Conservation (phyloP, 1,140 invertebrate genomes). For the Caerostris darwini region DNA sequence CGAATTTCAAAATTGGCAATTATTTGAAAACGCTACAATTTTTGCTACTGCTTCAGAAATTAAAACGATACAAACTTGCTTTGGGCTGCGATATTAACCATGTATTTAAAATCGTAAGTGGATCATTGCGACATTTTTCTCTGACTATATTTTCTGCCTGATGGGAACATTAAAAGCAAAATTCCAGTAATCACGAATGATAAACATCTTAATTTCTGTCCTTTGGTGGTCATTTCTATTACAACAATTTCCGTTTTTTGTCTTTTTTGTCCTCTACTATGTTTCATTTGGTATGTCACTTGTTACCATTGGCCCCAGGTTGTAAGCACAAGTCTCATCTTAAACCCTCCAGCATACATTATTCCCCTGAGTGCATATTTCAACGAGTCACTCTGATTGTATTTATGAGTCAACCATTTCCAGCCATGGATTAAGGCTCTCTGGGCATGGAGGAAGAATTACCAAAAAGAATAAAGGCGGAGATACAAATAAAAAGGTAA, state of each 20-base stretch:
- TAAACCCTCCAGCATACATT: conserved; percentile 28
- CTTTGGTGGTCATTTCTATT: not conserved
- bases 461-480: not conserved
- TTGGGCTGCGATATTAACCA: too few species aligned
- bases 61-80: too few species aligned
- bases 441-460: not conserved
- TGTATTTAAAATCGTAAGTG: too few species aligned
- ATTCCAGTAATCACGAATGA: not conserved
- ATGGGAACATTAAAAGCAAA: too few species aligned
- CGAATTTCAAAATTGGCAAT: too few species aligned
- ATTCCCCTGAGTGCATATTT: conserved; percentile 38
- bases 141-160: too few species aligned
- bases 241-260: not conserved
- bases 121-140: too few species aligned
- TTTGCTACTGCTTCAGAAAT: too few species aligned
- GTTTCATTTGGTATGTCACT: not conserved
- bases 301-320: not conserved
- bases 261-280: not conserved
- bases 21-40: too few species aligned
- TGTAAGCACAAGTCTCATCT: not conserved
- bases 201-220: not conserved
- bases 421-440: conserved; percentile 43
- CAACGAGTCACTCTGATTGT: conserved; percentile 15
- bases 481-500: conserved; percentile 50
- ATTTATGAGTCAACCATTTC: conserved; percentile 41